phyloP scores from a whole-genome alignment of 2,797 vertebrate species.

The Sorex maritimensis region DNA sequence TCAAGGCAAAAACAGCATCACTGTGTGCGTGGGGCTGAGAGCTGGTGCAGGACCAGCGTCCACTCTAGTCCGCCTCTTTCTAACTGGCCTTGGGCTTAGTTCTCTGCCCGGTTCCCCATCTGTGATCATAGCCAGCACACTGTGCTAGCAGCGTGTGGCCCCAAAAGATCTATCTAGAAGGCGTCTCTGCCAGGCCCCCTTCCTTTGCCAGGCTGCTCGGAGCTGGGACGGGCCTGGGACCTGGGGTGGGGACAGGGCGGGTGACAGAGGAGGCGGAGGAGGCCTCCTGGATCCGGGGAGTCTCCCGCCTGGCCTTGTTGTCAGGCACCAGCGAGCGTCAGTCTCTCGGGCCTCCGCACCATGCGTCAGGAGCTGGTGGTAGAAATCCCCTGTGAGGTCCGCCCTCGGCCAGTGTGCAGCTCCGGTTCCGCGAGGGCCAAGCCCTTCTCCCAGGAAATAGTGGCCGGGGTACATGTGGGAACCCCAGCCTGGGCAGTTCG shows the following conservation, averaged over 20 bases:
- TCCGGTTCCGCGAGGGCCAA: neutral
- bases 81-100: neutral
- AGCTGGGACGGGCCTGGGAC: neutral
- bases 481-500: neutral
- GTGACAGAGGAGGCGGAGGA: rapidly evolving
- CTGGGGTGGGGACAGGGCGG: neutral
- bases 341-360: neutral
- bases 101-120: neutral
- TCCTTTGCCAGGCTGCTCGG: neutral
- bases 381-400: too few species aligned
- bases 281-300: neutral
- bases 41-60: too few species aligned
- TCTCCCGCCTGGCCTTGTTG: neutral
- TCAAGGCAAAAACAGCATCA: rapidly evolving
- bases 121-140: neutral
- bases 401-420: neutral
- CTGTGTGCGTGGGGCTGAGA: rapidly evolving
- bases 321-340: neutral
- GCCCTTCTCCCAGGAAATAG: neutral
- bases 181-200: neutral
- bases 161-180: too few species aligned
- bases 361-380: too few species aligned
- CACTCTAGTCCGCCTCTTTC: neutral
- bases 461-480: neutral
- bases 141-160: neutral